Percentiles rank a stretch among this genome's conserved stretches.
These are phyloP conservation scores for Porites australiensis DNA, from an alignment of 64 coral and sea anemone genomes.

Conservation along the genomic window DNA sequence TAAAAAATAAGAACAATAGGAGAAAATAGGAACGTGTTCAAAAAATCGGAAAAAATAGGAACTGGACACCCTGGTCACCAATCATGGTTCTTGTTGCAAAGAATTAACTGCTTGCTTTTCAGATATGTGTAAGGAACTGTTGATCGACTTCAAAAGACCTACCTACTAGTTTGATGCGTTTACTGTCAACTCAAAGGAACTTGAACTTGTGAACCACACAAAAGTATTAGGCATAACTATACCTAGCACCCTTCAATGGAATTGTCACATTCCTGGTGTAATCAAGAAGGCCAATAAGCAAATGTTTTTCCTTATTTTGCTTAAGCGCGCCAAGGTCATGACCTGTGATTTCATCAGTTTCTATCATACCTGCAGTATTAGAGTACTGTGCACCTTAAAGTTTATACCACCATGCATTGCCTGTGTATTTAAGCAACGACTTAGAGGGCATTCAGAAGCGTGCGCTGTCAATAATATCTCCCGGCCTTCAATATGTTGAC, in stretches of 20 bases:
- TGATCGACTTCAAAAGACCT: slow-evolving; percentile 2
- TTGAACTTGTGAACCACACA: slow-evolving; percentile 17
- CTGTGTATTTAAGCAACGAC: not conserved
- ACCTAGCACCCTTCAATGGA: slow-evolving; percentile 29
- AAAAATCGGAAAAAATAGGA: too few relatives aligned
- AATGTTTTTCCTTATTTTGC: not conserved
- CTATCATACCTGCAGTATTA: not conserved
- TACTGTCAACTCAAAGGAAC: slow-evolving; percentile 19
- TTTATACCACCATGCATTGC: slow-evolving; percentile 12
- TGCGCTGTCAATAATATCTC: not conserved
- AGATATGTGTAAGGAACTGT: too few relatives aligned
- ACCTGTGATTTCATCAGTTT: too few relatives aligned
- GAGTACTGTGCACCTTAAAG: slow-evolving; percentile 1
- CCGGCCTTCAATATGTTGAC: slow-evolving; percentile 13
- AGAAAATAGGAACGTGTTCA: too few relatives aligned
- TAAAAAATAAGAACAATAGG: too few relatives aligned
- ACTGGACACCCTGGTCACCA: too few relatives aligned
- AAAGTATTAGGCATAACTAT: slow-evolving; percentile 52
- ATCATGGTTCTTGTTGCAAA: too few relatives aligned
- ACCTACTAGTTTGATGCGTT: not conserved
- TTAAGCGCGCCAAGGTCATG: too few relatives aligned
- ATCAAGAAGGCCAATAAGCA: not conserved
- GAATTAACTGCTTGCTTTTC: too few relatives aligned
- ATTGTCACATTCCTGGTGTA: slow-evolving; percentile 6
- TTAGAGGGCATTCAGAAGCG: slow-evolving; percentile 14